Evolutionary conservation across 1,140 invertebrate genomes (phyloP).

Genomic region (Cyrtorhinus lividipennis): DNA sequence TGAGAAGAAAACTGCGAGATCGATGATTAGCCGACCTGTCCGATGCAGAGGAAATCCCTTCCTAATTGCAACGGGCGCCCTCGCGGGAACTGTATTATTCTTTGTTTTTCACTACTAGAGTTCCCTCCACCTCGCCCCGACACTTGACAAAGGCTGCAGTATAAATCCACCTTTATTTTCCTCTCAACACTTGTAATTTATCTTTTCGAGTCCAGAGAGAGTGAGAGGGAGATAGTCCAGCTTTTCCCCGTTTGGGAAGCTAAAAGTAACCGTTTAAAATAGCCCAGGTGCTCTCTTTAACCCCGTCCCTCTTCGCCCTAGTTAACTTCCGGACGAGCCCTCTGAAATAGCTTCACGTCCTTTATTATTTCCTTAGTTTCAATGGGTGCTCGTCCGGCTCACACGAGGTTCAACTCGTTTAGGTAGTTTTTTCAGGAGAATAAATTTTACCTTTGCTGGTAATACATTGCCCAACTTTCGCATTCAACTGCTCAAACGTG

Average conservation of each 20-base stretch:
- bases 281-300: conserved; percentile 2
- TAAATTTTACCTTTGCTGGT: not conserved
- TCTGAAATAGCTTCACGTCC: not conserved
- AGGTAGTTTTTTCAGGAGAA: not conserved
- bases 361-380: not conserved
- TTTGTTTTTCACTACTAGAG: not conserved
- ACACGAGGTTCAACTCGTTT: not conserved
- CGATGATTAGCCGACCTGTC: conserved; percentile 1
- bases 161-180: conserved; percentile 16
- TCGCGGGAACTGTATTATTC: not conserved
- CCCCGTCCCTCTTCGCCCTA: not conserved
- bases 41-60: not conserved
- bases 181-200: conserved; percentile 14
- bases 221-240: not conserved
- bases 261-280: not conserved
- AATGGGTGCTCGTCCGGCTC: not conserved
- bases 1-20: no score
- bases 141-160: conserved; percentile 12
- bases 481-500: no score
- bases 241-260: not conserved
- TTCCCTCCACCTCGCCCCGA: not conserved
- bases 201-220: not conserved
- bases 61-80: conserved; percentile 1
- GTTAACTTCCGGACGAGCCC: not conserved
- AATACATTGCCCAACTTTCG: not conserved